A percentile compares a stretch with the other conserved stretches of the same genome.
Evolutionary conservation across 2,797 vertebrate species (phyloP).

Genomic region (Hydrocynus forskahlii): DNA sequence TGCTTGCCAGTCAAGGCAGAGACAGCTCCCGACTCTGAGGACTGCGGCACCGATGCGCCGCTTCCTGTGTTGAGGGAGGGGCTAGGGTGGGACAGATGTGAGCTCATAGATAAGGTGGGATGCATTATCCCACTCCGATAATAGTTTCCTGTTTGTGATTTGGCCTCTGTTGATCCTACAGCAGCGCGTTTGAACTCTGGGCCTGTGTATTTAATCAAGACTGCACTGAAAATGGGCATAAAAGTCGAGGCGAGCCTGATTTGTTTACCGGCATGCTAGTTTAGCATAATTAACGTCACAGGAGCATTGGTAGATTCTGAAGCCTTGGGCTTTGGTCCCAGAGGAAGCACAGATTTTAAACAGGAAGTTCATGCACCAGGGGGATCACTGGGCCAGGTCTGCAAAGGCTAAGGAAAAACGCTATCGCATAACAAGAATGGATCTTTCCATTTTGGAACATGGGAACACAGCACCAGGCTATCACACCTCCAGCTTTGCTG

Average conservation of each 20-base stretch:
- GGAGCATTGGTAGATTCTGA: constrained; percentile 44
- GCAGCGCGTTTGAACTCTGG: constrained; percentile 66
- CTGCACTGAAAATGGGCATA: constrained; percentile 44
- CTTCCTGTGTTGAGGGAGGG: constrained; percentile 70
- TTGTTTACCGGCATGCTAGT: constrained; percentile 70
- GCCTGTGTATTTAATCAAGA: constrained; percentile 60
- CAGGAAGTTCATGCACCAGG: constrained; percentile 69
- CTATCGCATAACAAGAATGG: constrained; percentile 23
- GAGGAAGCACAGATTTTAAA: constrained; percentile 72
- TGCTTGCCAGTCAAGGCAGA: constrained; percentile 59
- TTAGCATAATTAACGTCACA: constrained; percentile 44
- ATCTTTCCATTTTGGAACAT: not conserved
- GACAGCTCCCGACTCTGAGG: constrained; percentile 57
- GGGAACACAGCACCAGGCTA: not conserved
- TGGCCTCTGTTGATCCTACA: constrained; percentile 65
- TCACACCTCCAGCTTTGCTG: not conserved
- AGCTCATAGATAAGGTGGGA: constrained; percentile 72
- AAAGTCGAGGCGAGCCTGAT: constrained; percentile 59
- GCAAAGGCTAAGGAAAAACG: constrained; percentile 33
- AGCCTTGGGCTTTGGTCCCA: constrained; percentile 41
- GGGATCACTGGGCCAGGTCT: constrained; percentile 26
- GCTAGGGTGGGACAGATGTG: constrained; percentile 71
- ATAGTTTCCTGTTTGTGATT: constrained; percentile 79
- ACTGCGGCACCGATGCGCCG: constrained; percentile 66
- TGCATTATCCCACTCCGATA: constrained; percentile 68